A percentile compares a stretch with the other conserved stretches of the same genome.
These are phyloP conservation scores for Thalassophryne amazonica DNA, from an alignment of 2,797 vertebrate genomes.

Conservation along the genomic window DNA sequence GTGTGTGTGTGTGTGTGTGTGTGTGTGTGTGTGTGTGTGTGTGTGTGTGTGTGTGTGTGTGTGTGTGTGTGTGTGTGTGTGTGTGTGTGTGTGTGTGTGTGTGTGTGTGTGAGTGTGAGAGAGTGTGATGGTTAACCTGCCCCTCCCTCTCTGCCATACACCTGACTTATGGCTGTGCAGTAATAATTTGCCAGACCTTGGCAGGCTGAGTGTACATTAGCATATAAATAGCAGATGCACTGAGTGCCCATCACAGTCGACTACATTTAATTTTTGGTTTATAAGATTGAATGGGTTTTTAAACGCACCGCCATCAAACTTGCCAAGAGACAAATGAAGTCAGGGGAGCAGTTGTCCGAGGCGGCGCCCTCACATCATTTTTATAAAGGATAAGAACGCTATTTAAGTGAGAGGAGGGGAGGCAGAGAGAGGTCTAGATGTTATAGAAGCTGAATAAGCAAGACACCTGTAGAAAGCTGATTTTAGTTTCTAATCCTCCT, in stretches of 20 bases:
- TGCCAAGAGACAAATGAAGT: constrained; percentile 97
- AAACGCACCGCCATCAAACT: constrained; percentile 96
- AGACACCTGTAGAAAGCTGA: constrained; percentile 42
- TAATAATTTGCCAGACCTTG: constrained; percentile 97
- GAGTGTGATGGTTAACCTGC: constrained; percentile 59
- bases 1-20: too few relatives aligned
- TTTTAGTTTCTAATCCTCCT: constrained; percentile 7
- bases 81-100: too few relatives aligned
- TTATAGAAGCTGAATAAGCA: constrained; percentile 30
- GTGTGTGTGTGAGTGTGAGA: constrained; percentile 4
- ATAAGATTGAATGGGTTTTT: constrained; percentile 99
- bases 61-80: constrained; percentile 10
- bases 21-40: constrained; percentile 11
- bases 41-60: not conserved
- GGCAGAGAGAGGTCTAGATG: not conserved
- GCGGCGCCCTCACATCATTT: constrained; percentile 86
- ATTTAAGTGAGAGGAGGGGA: constrained; percentile 66
- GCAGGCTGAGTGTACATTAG: constrained; percentile 91
- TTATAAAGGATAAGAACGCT: constrained; percentile 84
- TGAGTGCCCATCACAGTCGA: constrained; percentile 96
- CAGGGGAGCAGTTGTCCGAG: constrained; percentile 89
- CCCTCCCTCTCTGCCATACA: constrained; percentile 74
- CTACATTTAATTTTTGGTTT: constrained; percentile 99
- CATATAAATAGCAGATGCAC: constrained; percentile 99
- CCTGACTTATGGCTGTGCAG: constrained; percentile 92